Base-by-base conservation (phyloP, 2,797 vertebrate species). In the Sciaenops ocellatus region DNA sequence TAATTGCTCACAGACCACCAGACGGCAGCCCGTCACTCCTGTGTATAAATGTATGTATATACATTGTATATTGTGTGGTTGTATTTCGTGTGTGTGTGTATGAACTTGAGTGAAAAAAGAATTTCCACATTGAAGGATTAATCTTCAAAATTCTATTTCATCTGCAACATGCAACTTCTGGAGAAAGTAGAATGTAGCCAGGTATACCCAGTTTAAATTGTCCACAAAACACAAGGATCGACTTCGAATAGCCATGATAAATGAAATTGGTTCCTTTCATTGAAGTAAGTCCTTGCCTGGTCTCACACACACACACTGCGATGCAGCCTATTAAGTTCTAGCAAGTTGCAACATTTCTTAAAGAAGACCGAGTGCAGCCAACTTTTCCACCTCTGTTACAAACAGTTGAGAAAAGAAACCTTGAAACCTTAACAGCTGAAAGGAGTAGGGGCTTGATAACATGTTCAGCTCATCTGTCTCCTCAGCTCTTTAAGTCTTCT, bases 391-490 rank as follows among this genome's bases (percentile, higher is more conserved):
- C 62, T n/a, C 2, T 46, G 67, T 56, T 56, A 46, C 11, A 54
- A 24, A 47, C 16, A 11, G 22, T 41, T 10, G 42, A 20, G 0
- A 28, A 30, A 73, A 46, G 28, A 72, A 64, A 60, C 48, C n/a
- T 51, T 38, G 28, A 72, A 64, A 56, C 54, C 18, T 51, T 38
- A 61, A 60, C 64, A 30, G 50, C 60, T 75, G 44, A 76, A 65
- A 65, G 63, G 41, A 20, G 70, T 17, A 42, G 46, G 28, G 5
- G n/a, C 68, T 73, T 50, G 65, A 82, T 60, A 64, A 60, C n/a
- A 57, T 15, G 38, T 66, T 57, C 20, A 22, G 69, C 57, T 72
- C 72, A 79, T 76, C 57, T 22, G 47, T 65, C 72, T 70, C 47
- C 47, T 50, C 65, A 17, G 48, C 55, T 77, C 63, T 69, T 59